These are phyloP conservation scores for Psilopogon haemacephalus DNA, from an alignment of 2,113 vertebrate genomes.

Conservation along the genomic window DNA sequence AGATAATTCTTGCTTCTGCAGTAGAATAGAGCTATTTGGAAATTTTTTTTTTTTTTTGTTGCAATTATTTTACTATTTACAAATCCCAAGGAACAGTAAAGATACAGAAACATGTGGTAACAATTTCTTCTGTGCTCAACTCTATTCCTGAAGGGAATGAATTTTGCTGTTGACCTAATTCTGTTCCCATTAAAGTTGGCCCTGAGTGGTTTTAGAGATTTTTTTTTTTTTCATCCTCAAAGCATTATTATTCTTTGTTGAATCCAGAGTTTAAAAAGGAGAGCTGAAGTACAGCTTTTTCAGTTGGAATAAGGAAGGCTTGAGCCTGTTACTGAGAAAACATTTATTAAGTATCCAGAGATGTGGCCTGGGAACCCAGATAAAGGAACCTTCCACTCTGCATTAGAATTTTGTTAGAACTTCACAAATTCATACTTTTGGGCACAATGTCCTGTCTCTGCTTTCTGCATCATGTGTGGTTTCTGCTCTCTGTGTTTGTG, in stretches of 20 bases:
- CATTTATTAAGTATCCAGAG: constrained; percentile 25
- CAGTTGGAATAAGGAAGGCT: constrained; percentile 34
- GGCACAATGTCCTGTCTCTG: background rate
- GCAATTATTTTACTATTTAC: background rate
- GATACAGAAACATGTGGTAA: background rate
- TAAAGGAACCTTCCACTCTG: background rate
- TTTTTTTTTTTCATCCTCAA: background rate
- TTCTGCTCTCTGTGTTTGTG: background rate
- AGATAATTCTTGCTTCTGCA: background rate
- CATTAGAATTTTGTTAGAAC: constrained; percentile 8
- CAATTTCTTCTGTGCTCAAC: constrained; percentile 7
- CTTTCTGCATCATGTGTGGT: background rate
- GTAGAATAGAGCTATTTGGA: background rate
- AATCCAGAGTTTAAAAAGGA: constrained; percentile 41
- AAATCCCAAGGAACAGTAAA: background rate
- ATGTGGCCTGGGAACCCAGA: constrained; percentile 7
- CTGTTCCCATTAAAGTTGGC: background rate
- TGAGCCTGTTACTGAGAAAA: constrained; percentile 23
- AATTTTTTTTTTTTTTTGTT: background rate
- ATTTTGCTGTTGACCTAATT: constrained; percentile 61
- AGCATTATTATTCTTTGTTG: constrained; percentile 47
- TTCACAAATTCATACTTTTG: constrained; percentile 10
- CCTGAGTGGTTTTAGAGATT: constrained; percentile 43
- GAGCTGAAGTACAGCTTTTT: constrained; percentile 46
- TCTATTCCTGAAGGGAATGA: constrained; percentile 1